Conservation (phyloP, 2,888 invertebrate species). For the Brenthis daphne region DNA sequence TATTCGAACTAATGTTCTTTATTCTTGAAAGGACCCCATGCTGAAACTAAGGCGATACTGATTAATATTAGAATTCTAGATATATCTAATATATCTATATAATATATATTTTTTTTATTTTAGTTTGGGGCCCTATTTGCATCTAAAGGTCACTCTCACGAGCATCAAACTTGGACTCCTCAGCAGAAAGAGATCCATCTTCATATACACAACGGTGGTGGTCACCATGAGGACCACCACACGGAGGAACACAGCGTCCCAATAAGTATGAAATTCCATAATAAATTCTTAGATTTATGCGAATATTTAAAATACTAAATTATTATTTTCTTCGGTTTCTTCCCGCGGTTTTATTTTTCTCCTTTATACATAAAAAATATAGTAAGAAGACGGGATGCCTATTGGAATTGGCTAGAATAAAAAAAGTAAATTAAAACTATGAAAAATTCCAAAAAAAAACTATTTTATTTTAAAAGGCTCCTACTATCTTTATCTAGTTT, state of each 20-base stretch:
- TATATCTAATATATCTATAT: not conserved
- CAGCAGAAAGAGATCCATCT: constrained; percentile 75
- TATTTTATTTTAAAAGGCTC: too few species aligned
- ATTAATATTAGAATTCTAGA: not conserved
- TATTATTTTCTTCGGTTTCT: not conserved
- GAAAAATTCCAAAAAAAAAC: too few species aligned
- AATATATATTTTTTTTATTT: constrained; percentile 32
- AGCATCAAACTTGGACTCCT: constrained; percentile 55
- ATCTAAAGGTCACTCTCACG: constrained; percentile 52
- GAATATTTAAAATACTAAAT: constrained; percentile 23
- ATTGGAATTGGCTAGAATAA: too few species aligned
- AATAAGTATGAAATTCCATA: constrained; percentile 38
- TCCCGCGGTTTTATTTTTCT: not conserved
- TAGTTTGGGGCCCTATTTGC: constrained; percentile 67
- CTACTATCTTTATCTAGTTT: too few species aligned
- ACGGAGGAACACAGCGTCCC: constrained; percentile 45
- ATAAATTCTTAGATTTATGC: constrained; percentile 25
- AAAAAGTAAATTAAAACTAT: too few species aligned
- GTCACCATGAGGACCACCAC: constrained; percentile 29
- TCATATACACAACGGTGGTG: constrained; percentile 68
- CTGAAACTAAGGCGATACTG: not conserved
- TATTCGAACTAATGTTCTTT: too few species aligned
- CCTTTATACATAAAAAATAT: too few species aligned
- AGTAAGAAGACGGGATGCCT: too few species aligned
- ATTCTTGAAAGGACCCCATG: too few species aligned